A percentile compares a stretch with the other conserved stretches of the same genome.
These are phyloP conservation scores for Tenrec ecaudatus DNA, from an alignment of 2,113 vertebrate genomes.

Conservation along the genomic window DNA sequence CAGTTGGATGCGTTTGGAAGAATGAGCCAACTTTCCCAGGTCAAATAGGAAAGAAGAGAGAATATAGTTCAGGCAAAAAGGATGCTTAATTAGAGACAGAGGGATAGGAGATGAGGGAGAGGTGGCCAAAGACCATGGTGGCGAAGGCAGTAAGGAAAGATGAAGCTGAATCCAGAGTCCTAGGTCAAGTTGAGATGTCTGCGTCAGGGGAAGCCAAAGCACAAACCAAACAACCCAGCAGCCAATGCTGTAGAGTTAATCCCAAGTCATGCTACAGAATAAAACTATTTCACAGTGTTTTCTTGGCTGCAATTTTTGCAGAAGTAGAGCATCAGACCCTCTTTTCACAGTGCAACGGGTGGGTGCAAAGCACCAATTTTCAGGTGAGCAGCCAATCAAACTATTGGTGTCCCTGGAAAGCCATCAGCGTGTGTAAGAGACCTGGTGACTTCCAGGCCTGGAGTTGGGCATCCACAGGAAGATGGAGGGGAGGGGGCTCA, in stretches of 20 bases:
- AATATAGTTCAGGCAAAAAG: background rate
- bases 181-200: background rate
- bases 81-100: no score
- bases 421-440: background rate
- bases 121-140: rapidly evolving
- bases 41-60: background rate
- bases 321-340: background rate
- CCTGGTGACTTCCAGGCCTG: background rate
- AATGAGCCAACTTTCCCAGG: background rate
- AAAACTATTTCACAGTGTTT: background rate
- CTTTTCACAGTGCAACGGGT: background rate
- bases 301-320: background rate
- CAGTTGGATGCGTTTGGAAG: background rate
- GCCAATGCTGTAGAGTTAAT: background rate
- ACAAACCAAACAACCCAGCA: background rate
- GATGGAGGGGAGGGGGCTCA: background rate
- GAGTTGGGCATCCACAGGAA: background rate
- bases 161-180: background rate
- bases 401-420: background rate
- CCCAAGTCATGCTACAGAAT: background rate
- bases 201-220: background rate
- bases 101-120: no score
- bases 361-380: background rate
- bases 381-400: background rate
- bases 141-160: background rate